A percentile compares a stretch with the other conserved stretches of the same genome.
Conservation (phyloP, 2,113 vertebrate species). For the Osmerus eperlanus region DNA sequence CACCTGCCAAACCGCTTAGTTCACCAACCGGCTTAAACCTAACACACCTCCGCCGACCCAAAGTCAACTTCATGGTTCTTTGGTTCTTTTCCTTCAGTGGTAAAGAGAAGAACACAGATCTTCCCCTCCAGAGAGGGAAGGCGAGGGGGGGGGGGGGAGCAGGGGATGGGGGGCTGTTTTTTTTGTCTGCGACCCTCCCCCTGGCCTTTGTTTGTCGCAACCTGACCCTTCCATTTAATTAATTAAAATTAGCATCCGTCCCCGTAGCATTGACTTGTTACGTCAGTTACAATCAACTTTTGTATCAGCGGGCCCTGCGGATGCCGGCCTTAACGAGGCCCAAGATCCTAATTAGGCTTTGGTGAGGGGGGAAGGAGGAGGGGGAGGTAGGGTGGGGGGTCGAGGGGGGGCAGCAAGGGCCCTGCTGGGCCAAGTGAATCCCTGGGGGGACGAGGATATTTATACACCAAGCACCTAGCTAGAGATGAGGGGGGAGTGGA, state of each 20-base stretch:
- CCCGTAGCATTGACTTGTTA: constrained; percentile 78
- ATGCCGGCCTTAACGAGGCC: constrained; percentile 69
- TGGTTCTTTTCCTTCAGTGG: constrained; percentile 3
- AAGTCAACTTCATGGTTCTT: constrained; percentile 33
- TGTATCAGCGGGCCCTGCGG: constrained; percentile 59
- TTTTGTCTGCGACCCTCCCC: constrained; percentile 49
- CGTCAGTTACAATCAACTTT: constrained; percentile 78
- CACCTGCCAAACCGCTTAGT: no score
- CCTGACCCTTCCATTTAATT: constrained; percentile 74
- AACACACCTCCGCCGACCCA: background rate
- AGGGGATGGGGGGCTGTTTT: constrained; percentile 32
- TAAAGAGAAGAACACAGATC: constrained; percentile 39
- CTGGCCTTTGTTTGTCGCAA: constrained; percentile 63
- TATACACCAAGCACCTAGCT: constrained; percentile 69
- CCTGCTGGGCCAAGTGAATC: constrained; percentile 67
- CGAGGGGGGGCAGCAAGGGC: constrained; percentile 44
- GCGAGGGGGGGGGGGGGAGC: constrained; percentile 20
- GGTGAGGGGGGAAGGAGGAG: constrained; percentile 26
- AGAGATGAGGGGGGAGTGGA: constrained; percentile 49
- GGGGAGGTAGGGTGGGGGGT: constrained; percentile 10
- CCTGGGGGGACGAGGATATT: constrained; percentile 63
- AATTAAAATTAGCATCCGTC: constrained; percentile 80
- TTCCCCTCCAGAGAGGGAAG: background rate
- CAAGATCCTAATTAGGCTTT: constrained; percentile 76
- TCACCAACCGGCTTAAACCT: constrained; percentile 7